Percentiles rank a stretch among this genome's conserved stretches.
These are phyloP conservation scores for Slavum lentiscoides DNA, from an alignment of 2,888 invertebrate species.

Conservation along the genomic window DNA sequence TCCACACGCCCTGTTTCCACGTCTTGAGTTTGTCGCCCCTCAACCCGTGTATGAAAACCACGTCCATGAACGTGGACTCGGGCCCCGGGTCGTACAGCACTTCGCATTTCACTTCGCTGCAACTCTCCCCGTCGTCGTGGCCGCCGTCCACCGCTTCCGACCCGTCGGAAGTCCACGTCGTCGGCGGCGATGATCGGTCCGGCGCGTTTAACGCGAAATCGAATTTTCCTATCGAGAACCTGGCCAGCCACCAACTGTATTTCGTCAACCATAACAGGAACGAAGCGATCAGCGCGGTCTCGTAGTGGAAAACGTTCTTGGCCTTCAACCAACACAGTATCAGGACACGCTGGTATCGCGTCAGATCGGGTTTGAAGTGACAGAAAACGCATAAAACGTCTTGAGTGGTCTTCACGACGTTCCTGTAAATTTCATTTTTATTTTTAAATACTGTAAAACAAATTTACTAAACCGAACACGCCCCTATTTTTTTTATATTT, in stretches of 20 bases:
- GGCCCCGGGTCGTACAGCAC: slow-evolving; percentile 59
- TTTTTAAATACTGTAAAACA: too few species aligned
- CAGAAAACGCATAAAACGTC: slow-evolving; percentile 17
- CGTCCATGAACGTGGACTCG: slow-evolving; percentile 64
- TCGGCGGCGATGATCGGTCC: too few species aligned
- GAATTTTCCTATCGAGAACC: neutral
- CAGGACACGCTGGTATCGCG: neutral
- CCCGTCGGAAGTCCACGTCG: too few species aligned
- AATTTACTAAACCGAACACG: too few species aligned
- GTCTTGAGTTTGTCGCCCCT: slow-evolving; percentile 69
- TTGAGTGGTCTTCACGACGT: slow-evolving; percentile 14
- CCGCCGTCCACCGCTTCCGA: neutral
- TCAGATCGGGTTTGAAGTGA: slow-evolving; percentile 4
- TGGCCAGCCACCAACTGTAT: neutral
- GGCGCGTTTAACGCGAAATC: too few species aligned
- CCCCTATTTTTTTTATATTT: too few species aligned
- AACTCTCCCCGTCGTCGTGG: too few species aligned
- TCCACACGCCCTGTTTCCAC: slow-evolving; percentile 79
- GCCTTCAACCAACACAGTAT: slow-evolving; percentile 10
- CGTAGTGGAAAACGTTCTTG: neutral
- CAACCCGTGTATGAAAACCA: slow-evolving; percentile 82
- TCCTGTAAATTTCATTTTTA: neutral
- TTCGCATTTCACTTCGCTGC: slow-evolving; percentile 56
- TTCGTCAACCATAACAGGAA: neutral
- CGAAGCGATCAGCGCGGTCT: neutral